phyloP scores from a whole-genome alignment of 2,797 vertebrate genomes.

The Pseudopleuronectes americanus region DNA sequence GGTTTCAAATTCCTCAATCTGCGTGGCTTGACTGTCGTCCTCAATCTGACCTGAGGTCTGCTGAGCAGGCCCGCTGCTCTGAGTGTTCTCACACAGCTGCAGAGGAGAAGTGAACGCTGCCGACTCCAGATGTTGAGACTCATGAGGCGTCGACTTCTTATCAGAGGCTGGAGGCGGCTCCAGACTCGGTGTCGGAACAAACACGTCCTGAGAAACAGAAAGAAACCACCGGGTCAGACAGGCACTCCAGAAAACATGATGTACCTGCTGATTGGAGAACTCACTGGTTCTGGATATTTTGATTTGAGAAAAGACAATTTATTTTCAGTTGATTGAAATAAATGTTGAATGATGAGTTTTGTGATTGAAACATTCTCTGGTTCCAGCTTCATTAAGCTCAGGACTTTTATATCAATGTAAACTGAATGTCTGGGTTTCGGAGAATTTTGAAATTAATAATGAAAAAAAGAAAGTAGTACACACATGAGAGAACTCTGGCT shows the following conservation, averaged over 20 bases:
- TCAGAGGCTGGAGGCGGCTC: conserved; percentile 66
- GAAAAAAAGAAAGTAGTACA: conserved; percentile 44
- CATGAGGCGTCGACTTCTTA: conserved; percentile 45
- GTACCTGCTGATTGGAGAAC: too few species aligned
- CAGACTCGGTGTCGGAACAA: conserved; percentile 90
- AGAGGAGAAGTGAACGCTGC: conserved; percentile 71
- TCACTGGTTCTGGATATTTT: too few species aligned
- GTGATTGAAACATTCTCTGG: too few species aligned
- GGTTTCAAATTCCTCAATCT: conserved; percentile 81
- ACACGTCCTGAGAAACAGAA: conserved; percentile 86
- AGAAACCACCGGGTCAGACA: too few species aligned
- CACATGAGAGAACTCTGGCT: conserved; percentile 95
- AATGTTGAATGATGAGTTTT: too few species aligned
- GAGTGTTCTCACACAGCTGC: conserved; percentile 84
- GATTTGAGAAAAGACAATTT: too few species aligned
- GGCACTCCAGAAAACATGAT: too few species aligned
- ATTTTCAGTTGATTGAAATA: too few species aligned
- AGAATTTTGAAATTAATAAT: too few species aligned
- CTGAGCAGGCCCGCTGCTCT: conserved; percentile 66
- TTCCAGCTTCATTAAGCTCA: too few species aligned
- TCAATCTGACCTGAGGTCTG: conserved; percentile 50
- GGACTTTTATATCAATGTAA: too few species aligned
- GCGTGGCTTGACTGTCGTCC: conserved; percentile 86
- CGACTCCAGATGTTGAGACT: conserved; percentile 52
- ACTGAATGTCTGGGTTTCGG: too few species aligned